These are phyloP conservation scores for Dichetophora obliterata DNA, from an alignment of 2,888 invertebrate genomes.

Conservation along the genomic window DNA sequence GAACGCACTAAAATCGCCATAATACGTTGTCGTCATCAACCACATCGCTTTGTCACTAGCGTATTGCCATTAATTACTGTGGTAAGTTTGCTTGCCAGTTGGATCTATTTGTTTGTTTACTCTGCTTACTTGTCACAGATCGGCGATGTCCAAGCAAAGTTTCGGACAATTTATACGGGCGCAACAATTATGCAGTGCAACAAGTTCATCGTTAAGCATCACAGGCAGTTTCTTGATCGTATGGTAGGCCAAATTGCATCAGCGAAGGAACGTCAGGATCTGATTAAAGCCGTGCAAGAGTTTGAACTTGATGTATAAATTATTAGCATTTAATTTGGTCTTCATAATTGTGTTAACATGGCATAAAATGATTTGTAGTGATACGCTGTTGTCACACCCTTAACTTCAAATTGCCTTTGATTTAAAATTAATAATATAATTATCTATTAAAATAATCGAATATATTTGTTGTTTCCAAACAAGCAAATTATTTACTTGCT, in stretches of 20 bases:
- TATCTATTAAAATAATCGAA: too few species aligned
- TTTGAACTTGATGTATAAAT: conserved; percentile 61
- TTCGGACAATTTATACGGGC: conserved; percentile 80
- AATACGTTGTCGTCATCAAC: conserved; percentile 80
- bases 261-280: conserved; percentile 74
- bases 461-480: too few species aligned
- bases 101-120: background rate
- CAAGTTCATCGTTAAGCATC: conserved; percentile 79
- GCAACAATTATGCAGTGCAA: conserved; percentile 86
- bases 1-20: conserved; percentile 81
- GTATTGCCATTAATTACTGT: conserved; percentile 78
- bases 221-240: conserved; percentile 76
- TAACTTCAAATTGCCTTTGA: too few species aligned
- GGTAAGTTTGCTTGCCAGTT: conserved; percentile 52
- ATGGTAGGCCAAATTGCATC: conserved; percentile 75
- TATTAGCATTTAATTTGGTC: background rate
- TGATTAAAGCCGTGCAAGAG: conserved; percentile 69
- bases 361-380: background rate
- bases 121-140: conserved; percentile 65
- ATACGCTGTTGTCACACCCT: background rate
- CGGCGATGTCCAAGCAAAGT: conserved; percentile 74
- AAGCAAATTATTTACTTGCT: too few species aligned
- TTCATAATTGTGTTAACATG: too few species aligned
- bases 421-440: too few species aligned
- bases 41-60: conserved; percentile 80